Base-by-base conservation (phyloP, 2,888 invertebrate species). In the Andrena marginata region DNA sequence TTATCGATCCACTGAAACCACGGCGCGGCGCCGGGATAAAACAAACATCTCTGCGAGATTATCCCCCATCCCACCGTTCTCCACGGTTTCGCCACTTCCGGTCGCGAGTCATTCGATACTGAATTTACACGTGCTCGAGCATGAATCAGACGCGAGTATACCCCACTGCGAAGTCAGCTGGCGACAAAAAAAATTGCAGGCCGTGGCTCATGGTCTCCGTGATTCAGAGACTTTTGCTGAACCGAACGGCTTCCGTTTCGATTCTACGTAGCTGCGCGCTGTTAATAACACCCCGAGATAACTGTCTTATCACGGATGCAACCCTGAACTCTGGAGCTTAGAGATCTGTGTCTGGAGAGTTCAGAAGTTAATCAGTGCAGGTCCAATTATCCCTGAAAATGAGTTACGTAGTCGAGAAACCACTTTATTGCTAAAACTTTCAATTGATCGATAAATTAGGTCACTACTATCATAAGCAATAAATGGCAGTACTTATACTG, bases 61-160 rank as follows among this genome's bases (percentile, higher is more conserved):
- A 23, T 23, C 23, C 26, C 56, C 10, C 23, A 23, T 56, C 56
- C 56, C 35, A 16, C 64, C 10, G 23, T 7, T 4, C 26, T 33
- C 4, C 35, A 26, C 13, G 33, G 48, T 69, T 80, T 65, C 63
- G 29, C 65, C 48, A 85, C 72, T 89, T 89, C 89, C 87, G 85
- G 85, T 79, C 71, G 54, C 71, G 26, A 75, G 54, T 78, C 74
- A 75, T 31, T 70, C 68, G 77, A 59, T 56, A 51, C 16, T 63
- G 63, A 76, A 59, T 72, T 85, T 60, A 60, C 74, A n/a, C 35
- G 35, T 49, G 80, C 48, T 71, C 31, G 8, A 10, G 35, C 10
- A 51, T 87, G 87, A 88, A 80, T 88, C 88, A 88, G 64, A 59
- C 20, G 2, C 23, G 26, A 62, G n/a, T 31, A 23, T 1, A 42